Conservation (phyloP, 2,888 invertebrate species). For the Meteorus cinctellus region DNA sequence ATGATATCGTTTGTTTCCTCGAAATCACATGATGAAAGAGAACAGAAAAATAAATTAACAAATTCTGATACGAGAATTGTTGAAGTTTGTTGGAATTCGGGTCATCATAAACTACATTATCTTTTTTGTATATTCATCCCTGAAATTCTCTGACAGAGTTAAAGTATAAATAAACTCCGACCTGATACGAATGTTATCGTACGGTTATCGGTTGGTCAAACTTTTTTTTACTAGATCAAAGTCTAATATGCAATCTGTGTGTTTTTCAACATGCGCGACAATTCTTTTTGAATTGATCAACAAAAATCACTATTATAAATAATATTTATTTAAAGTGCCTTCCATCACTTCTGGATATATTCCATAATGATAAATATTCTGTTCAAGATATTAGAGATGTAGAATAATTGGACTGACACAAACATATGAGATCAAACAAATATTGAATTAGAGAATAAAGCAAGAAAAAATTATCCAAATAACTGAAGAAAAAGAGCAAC, state of each 20-base stretch:
- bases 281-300: background rate
- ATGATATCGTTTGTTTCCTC: background rate
- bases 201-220: background rate
- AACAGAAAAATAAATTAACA: background rate
- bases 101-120: background rate
- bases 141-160: background rate
- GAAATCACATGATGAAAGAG: background rate
- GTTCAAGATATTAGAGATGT: background rate
- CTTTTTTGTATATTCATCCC: background rate
- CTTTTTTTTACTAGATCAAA: background rate
- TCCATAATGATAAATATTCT: background rate
- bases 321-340: slow-evolving; percentile 2
- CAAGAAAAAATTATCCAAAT: background rate
- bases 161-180: background rate
- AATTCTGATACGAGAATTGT: background rate
- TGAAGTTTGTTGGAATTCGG: background rate
- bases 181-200: background rate
- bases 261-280: background rate
- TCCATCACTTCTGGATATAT: background rate
- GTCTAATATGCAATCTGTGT: background rate
- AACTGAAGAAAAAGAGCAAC: background rate
- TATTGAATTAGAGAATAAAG: background rate
- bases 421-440: background rate
- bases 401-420: background rate
- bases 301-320: background rate